Evolutionary conservation across 2,113 vertebrate genomes (phyloP), one percentile per base, ranked within the genome.

Genomic region (Macheiramphus alcinus): DNA sequence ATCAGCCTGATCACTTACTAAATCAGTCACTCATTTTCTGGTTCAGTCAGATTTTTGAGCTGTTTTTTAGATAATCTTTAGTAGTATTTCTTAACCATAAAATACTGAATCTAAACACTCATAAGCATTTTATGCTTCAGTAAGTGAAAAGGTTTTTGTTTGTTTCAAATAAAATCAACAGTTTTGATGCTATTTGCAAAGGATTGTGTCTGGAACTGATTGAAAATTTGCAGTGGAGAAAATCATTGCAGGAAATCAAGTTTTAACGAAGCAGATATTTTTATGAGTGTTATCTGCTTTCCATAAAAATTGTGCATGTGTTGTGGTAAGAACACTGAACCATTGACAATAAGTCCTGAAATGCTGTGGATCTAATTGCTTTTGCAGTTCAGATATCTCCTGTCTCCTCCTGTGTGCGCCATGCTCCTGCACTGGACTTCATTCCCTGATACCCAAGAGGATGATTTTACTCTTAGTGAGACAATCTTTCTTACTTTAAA

Each of bases 241-340:
- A 87, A 72, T 85, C 68, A 93, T 89, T 63, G 15, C 43, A 72
- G 61, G 58, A 94, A 95, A 91, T 93, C 66, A 87, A 91, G 61
- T 85, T 93, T 94, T 80, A 84, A 83, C 2, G 10, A 95, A 88
- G 40, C 40, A 68, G 87, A 85, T 96, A 89, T 85, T 95, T 96
- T 94, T 90, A 76, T 86, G 71, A 56, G 52, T 66, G 61, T 73
- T 95, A 92, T 94, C 74, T 96, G 45, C 67, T 96, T 93, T 94
- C 62, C 79, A 92, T 95, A 94, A 92, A 92, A 93, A 48, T 40
- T 4, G 1, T 73, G 56, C 73, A 53, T 95, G 48, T 85, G 29
- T 90, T 94, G 58, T 80, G 63, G 72, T 73, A 93, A 80, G 66
- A 90, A 61, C n/a, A 18, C 27, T 61, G 71, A 96, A 65, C 29